Base-by-base conservation (phyloP, 2,113 vertebrate species). In the Balaeniceps rex region DNA sequence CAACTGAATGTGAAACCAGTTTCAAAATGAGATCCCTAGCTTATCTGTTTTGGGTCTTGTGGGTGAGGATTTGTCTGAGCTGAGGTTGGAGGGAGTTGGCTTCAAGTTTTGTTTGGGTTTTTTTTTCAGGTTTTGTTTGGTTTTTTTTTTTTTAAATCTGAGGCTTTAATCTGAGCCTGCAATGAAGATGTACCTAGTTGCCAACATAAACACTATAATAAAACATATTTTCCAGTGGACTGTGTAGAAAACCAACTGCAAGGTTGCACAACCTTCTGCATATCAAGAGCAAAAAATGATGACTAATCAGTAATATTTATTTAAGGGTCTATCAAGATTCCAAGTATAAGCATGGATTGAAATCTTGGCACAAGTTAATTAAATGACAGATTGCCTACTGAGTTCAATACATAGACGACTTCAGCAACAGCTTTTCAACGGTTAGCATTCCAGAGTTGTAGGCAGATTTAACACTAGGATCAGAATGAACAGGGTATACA, bases 231-330 rank as follows among this genome's bases (percentile, higher is more conserved):
- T 83, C 83, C 88, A 77, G 38, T 57, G 88, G 57, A 69, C 80
- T 84, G 34, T 21, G 55, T 19, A 88, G 72, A 94, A 94, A 84
- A 58, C 49, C 91, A 92, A 42, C 65, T 46, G 44, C 91, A 79
- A 72, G 66, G 81, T n/a, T 96, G 57, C 91, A 82, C 83, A 91
- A 69, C 77, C 88, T 87, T 79, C 95, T 89, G 83, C 81, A 17
- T 83, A 87, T 89, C 88, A 94, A 94, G 93, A 93, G 82, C 65
- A 89, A 91, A 91, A 97, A 76, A 89, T 29, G 36, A 54, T 96
- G 96, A 88, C 57, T 87, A 94, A 95, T 95, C 44, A 78, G 65
- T 87, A 97, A 91, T 93, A 96, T 96, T 96, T 96, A 96, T 89
- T 70, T 31, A 75, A 90, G 72, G n/a, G 69, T 77, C 76, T 94